These are phyloP conservation scores for Drosophila anomelani DNA, from an alignment of 2,888 invertebrate genomes.

Conservation along the genomic window DNA sequence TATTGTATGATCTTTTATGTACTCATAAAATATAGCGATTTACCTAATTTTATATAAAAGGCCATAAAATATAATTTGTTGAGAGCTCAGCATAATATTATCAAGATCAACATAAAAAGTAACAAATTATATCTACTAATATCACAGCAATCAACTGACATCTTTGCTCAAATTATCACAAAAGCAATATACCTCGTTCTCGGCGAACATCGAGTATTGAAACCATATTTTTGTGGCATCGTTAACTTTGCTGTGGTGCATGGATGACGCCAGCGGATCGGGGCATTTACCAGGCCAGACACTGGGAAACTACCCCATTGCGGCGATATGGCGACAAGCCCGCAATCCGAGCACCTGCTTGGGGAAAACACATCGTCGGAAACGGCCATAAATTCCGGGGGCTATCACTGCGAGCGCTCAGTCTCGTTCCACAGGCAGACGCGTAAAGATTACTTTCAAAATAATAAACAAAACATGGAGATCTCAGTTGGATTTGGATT, in stretches of 20 bases:
- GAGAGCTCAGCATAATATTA: too few species aligned
- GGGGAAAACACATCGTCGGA: slow-evolving; percentile 33
- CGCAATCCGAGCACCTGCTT: slow-evolving; percentile 2
- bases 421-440: slow-evolving; percentile 28
- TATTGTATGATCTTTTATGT: background rate
- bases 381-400: slow-evolving; percentile 21
- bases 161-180: too few species aligned
- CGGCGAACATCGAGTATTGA: background rate
- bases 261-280: slow-evolving; percentile 25
- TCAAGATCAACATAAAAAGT: too few species aligned
- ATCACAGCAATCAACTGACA: too few species aligned
- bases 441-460: slow-evolving; percentile 26
- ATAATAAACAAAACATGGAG: slow-evolving; percentile 5
- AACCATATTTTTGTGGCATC: slow-evolving; percentile 21
- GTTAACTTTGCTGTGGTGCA: background rate
- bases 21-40: background rate
- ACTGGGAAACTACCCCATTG: slow-evolving; percentile 38
- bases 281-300: slow-evolving; percentile 32
- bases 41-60: background rate
- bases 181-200: background rate
- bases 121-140: too few species aligned
- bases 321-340: slow-evolving; percentile 5
- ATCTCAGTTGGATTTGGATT: slow-evolving; percentile 10
- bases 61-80: background rate
- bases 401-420: slow-evolving; percentile 23